A percentile compares a stretch with the other conserved stretches of the same genome.
Conservation (phyloP, 2,113 vertebrate species). For the Climacteris rufus region DNA sequence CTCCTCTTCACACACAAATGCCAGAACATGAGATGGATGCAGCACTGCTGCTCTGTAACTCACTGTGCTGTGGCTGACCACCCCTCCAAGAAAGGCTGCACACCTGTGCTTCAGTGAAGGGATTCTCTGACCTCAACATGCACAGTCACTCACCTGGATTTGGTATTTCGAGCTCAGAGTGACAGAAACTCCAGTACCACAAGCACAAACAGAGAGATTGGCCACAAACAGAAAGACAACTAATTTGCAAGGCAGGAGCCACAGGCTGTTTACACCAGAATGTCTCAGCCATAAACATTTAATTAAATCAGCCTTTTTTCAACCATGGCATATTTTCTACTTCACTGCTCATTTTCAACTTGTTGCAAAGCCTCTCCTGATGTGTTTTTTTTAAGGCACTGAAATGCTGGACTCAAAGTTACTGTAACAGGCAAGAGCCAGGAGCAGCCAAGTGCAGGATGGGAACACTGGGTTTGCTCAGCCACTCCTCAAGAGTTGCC, state of each 20-base stretch:
- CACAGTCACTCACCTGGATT: not conserved
- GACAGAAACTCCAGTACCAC: not conserved
- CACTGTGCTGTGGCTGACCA: not conserved
- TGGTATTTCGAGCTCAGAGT: not conserved
- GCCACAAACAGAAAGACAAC: not conserved
- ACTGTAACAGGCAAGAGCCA: not conserved
- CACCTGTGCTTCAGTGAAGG: not conserved
- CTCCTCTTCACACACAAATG: not conserved
- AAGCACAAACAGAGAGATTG: not conserved
- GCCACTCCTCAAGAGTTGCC: not conserved
- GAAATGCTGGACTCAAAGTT: not conserved
- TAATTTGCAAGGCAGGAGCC: constrained; percentile 23
- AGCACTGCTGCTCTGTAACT: not conserved
- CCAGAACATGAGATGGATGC: not conserved
- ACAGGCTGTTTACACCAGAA: constrained; percentile 25
- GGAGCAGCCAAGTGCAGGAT: not conserved
- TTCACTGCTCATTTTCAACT: not conserved
- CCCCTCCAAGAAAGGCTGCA: not conserved
- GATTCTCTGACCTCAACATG: not conserved
- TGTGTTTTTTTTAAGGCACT: not conserved
- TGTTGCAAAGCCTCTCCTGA: not conserved
- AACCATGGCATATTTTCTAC: constrained; percentile 13
- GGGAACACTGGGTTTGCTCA: not conserved
- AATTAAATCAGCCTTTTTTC: constrained; percentile 31
- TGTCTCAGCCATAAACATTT: not conserved